Evolutionary conservation across 2,797 vertebrate species (phyloP), one percentile per base, ranked within the genome.

Genomic region (Propithecus perrieri): DNA sequence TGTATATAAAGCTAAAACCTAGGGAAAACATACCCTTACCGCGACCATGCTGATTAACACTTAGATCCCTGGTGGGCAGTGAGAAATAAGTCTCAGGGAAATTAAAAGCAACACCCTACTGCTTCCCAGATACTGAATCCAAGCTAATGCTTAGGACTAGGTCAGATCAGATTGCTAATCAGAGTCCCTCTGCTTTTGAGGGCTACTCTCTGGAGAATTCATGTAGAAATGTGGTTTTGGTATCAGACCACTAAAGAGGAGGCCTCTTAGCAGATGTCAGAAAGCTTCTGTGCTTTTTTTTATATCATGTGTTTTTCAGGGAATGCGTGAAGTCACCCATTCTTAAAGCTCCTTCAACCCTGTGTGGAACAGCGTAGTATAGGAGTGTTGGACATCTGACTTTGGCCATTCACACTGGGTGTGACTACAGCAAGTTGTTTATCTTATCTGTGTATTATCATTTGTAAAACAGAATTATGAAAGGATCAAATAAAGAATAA

Each of bases 181-280:
- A 89, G 83, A 92, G 55, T 12, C 48, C 80, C 57, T 72, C 67
- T 55, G 78, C 63, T 96, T 95, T 80, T 26, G 71, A 88, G 61
- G 38, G 41, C 13, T 75, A 26, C 15, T 95, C 91, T 87, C 85
- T 18, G 75, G 80, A 65, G 93, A n/a, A 93, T 48, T 92, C 87
- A 46, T 50, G 87, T 38, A 94, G 90, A 96, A 96, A 95, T 85
- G 76, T 63, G 75, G 89, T 94, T 79, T 95, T 93, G 59, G 89
- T 93, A 96, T 95, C 41, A 95, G 53, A 96, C 53, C 88, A 96
- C 94, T 87, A 89, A 89, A 91, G 95, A 97, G 41, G 95, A 86
- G 53, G 35, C 53, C 89, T 94, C 79, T 97, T 87, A 97, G 94
- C 67, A 92, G 75, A 93, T 85, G 86, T 96, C 55, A 14, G 84